Evolutionary conservation across 2,888 invertebrate species (phyloP).

Genomic region (Drosophila robusta): DNA sequence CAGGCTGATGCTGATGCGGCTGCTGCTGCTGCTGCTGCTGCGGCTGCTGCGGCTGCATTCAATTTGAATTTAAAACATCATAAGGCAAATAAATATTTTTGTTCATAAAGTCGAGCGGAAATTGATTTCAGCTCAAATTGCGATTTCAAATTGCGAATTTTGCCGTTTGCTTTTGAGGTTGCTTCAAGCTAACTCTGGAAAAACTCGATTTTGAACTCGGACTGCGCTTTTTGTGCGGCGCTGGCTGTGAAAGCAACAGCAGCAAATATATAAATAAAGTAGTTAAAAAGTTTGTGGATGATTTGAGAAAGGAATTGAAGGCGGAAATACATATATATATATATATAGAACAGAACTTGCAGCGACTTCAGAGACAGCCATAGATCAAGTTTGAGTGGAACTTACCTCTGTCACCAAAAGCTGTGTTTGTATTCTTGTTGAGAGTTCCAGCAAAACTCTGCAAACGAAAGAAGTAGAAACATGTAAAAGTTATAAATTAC

Average conservation of each 20-base stretch:
- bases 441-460: slow-evolving; percentile 6
- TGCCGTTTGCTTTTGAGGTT: slow-evolving; percentile 5
- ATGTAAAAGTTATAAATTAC: not conserved
- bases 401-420: slow-evolving; percentile 27
- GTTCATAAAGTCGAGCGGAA: slow-evolving; percentile 40
- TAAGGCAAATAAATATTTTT: slow-evolving; percentile 42
- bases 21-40: not conserved
- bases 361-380: not conserved
- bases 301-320: slow-evolving; percentile 2
- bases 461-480: not conserved
- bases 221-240: not conserved
- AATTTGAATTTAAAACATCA: slow-evolving; percentile 35
- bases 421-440: not conserved
- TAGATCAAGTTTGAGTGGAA: slow-evolving; percentile 4
- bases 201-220: slow-evolving; percentile 1
- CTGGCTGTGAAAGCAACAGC: not conserved
- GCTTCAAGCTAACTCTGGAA: not conserved
- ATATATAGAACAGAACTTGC: not conserved
- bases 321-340: slow-evolving; percentile 3
- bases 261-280: slow-evolving; percentile 3
- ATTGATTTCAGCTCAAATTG: slow-evolving; percentile 38
- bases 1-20: too few relatives aligned
- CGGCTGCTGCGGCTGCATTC: slow-evolving; percentile 19
- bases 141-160: slow-evolving; percentile 23
- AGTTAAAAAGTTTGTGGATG: slow-evolving; percentile 14